Evolutionary conservation across 2,113 vertebrate genomes (phyloP).

Genomic region (Seriola aureovittata): DNA sequence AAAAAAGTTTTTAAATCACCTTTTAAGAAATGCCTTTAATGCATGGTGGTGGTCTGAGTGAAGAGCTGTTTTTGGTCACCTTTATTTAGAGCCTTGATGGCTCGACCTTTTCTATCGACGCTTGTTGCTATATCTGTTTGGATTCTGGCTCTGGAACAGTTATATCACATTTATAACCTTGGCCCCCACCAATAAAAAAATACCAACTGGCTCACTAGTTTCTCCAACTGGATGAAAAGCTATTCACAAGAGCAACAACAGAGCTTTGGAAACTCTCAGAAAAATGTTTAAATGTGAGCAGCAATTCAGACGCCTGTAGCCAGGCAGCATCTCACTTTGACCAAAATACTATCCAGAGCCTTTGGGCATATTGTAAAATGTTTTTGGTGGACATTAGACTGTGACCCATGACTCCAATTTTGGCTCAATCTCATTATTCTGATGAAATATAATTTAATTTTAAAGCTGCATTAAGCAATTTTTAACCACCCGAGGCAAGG

Average conservation of each 20-base stretch:
- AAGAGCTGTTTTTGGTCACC: not conserved
- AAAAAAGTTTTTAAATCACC: not conserved
- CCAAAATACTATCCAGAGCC: slow-evolving; percentile 1
- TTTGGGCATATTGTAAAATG: not conserved
- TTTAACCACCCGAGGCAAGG: not conserved
- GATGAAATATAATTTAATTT: slow-evolving; percentile 14
- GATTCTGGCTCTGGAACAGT: slow-evolving; percentile 18
- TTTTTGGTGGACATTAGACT: not conserved
- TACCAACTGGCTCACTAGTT: not conserved
- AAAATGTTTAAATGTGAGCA: not conserved
- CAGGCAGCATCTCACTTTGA: not conserved
- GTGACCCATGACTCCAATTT: slow-evolving; percentile 4
- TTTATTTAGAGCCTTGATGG: not conserved
- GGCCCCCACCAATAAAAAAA: not conserved
- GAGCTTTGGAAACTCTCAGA: not conserved
- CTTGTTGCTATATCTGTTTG: slow-evolving; percentile 25
- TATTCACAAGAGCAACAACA: not conserved
- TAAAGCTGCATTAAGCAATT: slow-evolving; percentile 1
- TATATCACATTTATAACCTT: not conserved
- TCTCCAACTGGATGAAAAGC: slow-evolving; percentile 6
- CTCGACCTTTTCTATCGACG: not conserved
- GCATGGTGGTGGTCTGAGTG: not conserved
- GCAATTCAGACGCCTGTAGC: not conserved
- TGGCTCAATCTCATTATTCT: slow-evolving; percentile 5
- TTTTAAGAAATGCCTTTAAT: not conserved